Base-by-base conservation (phyloP, 2,113 vertebrate species). In the Casuarius casuarius region DNA sequence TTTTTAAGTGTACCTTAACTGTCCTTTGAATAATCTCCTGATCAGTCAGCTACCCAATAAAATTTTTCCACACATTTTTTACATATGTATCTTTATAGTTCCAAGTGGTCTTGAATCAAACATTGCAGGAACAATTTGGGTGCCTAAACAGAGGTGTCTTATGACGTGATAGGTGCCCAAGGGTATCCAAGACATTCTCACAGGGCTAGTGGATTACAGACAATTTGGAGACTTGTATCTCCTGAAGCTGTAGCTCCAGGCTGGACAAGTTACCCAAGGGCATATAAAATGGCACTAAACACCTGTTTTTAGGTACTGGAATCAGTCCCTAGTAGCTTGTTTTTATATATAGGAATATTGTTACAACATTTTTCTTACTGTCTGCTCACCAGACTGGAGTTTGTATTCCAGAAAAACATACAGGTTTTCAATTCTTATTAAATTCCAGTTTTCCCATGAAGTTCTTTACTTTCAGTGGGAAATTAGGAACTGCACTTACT, bases 151-250 rank as follows among this genome's bases (percentile, higher is more conserved):
- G 40, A 66, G 21, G 12, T 65, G 12, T 85, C 28, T 72, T 83
- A 38, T 3, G 31, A 76, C 9, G 8, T 3, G 0, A n/a, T 15
- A 38, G 38, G 7, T 66, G 19, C 31, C 35, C 33, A 72, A 5
- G 33, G 0, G 1, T 66, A 9, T 87, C 15, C 2, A 10, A 46
- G 42, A 33, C 9, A 35, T 67, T 12, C 10, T 89, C 0, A 1
- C 9, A 83, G 31, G 52, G 10, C 15, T 83, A 31, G n/a, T 85
- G 67, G 26, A 40, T 85, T 88, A 65, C 21, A 75, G 48, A 62
- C 5, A 51, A 80, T 80, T 5, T 31, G 20, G 62, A 86, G 18
- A 51, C 4, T 61, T 74, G 1, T 38, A n/a, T 10, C 18, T 19
- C 14, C 35, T 72, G 29, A 28, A 54, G 18, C 0, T 92, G 29